phyloP scores from a whole-genome alignment of 2,797 vertebrate species.

The Poecile montanus region DNA sequence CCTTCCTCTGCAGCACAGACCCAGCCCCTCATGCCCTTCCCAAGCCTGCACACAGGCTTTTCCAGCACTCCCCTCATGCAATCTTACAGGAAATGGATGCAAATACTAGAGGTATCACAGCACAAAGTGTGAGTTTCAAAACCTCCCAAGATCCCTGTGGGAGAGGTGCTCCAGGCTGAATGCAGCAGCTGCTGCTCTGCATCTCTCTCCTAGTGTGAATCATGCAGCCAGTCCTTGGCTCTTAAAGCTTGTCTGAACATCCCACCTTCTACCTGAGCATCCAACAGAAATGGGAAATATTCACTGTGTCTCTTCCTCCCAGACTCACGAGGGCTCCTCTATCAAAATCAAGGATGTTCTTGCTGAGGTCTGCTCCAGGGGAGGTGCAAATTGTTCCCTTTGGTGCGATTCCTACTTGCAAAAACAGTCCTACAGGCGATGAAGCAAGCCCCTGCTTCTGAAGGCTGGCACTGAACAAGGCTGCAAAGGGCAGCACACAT shows the following conservation, averaged over 20 bases:
- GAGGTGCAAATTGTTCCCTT: not conserved
- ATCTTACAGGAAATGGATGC: not conserved
- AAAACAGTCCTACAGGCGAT: fast-evolving
- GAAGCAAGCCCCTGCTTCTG: not conserved
- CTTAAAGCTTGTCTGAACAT: not conserved
- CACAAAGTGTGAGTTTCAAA: not conserved
- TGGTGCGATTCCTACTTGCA: not conserved
- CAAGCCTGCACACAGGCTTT: not conserved
- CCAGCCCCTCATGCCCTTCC: not conserved
- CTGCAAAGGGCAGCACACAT: not conserved
- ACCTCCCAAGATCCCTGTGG: not conserved
- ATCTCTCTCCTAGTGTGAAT: not conserved
- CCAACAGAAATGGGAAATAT: not conserved
- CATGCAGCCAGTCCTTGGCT: not conserved
- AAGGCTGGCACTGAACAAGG: not conserved
- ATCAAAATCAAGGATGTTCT: not conserved
- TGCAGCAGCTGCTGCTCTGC: not conserved
- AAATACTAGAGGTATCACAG: not conserved
- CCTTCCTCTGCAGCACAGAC: not conserved
- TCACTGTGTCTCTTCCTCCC: not conserved
- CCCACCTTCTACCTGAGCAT: not conserved
- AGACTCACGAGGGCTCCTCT: not conserved
- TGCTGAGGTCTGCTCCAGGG: not conserved
- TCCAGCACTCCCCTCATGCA: not conserved
- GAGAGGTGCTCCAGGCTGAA: not conserved